A percentile compares a stretch with the other conserved stretches of the same genome.
These are phyloP conservation scores for Polymixis flavicincta DNA, from an alignment of 2,888 invertebrate species.

Conservation along the genomic window DNA sequence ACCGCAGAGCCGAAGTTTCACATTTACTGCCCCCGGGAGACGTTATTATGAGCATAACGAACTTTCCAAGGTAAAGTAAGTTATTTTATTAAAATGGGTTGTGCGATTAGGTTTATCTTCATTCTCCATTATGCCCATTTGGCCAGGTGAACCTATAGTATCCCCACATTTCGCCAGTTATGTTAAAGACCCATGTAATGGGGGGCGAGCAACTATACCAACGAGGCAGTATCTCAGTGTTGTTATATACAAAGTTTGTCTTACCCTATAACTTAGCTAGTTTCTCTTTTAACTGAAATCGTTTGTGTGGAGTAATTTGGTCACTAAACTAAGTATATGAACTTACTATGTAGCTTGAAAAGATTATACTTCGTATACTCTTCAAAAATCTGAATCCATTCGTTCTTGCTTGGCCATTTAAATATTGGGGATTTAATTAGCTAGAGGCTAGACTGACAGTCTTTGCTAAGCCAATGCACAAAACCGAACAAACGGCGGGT, in stretches of 20 bases:
- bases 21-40: constrained; percentile 94
- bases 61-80: constrained; percentile 95
- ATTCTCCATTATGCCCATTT: neutral
- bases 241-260: neutral
- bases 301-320: neutral
- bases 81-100: constrained; percentile 43
- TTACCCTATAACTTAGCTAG: neutral
- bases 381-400: neutral
- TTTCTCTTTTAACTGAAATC: neutral
- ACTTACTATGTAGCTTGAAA: neutral
- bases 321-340: neutral
- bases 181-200: no score
- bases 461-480: constrained; percentile 7
- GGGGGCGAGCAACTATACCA: no score
- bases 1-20: constrained; percentile 96
- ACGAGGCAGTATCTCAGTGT: neutral
- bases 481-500: neutral
- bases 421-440: neutral
- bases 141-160: no score
- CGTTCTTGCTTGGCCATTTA: neutral
- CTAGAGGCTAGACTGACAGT: constrained; percentile 2
- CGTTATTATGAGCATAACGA: constrained; percentile 96
- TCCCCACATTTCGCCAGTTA: no score
- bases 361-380: no score
- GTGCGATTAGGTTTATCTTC: neutral